phyloP scores from a whole-genome alignment of 2,888 invertebrate species.

The Coelinius sp. region DNA sequence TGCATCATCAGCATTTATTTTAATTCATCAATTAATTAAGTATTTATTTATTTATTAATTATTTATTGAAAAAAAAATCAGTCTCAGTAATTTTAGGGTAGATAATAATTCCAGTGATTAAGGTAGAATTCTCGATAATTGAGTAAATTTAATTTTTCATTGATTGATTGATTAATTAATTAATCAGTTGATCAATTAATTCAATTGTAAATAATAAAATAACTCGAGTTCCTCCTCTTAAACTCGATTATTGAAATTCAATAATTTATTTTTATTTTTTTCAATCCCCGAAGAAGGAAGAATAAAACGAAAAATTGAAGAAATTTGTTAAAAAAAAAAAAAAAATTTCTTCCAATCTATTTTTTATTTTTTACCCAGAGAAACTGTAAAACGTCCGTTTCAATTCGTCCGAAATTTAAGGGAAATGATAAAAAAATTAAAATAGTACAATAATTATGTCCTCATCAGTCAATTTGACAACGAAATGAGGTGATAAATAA shows the following conservation, averaged over 20 bases:
- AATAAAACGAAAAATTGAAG: neutral
- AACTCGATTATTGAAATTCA: neutral
- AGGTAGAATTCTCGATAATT: neutral
- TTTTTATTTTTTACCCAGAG: neutral
- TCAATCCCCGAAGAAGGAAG: neutral
- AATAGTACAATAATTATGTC: constrained; percentile 10
- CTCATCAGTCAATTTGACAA: constrained; percentile 27
- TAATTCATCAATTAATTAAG: neutral
- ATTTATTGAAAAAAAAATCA: constrained; percentile 7
- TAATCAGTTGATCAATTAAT: neutral
- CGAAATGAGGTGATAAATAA: neutral
- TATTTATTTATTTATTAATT: constrained; percentile 7
- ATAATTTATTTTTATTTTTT: neutral
- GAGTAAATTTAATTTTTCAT: neutral
- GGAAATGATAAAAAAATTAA: neutral
- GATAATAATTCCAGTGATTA: neutral
- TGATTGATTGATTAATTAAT: neutral
- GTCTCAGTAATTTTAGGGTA: neutral
- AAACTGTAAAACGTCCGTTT: constrained; percentile 20
- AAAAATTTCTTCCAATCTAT: neutral
- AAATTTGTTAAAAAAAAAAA: neutral
- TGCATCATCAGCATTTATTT: constrained; percentile 4
- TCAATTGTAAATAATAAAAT: neutral
- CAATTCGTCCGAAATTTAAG: constrained; percentile 25
- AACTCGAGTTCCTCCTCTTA: neutral